Conservation (phyloP, 2,113 vertebrate genomes). For the Heteronetta atricapilla region DNA sequence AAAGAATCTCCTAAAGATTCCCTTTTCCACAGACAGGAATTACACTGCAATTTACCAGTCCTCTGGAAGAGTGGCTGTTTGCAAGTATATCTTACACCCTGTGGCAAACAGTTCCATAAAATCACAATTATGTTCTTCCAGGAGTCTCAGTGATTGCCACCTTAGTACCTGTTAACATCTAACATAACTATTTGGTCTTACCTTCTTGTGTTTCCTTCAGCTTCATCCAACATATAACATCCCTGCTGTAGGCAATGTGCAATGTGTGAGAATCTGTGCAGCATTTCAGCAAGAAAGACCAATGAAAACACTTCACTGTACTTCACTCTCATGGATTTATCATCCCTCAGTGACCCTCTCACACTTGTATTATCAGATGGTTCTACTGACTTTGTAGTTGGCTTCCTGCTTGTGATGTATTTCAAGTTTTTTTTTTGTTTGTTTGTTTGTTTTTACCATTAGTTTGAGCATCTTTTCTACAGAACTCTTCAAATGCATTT, state of each 20-base stretch:
- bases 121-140: not conserved
- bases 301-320: not conserved
- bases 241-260: not conserved
- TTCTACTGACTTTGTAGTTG: not conserved
- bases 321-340: not conserved
- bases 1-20: not conserved
- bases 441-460: not conserved
- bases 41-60: not conserved
- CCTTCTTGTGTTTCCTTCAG: not conserved
- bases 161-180: not conserved
- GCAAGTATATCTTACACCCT: accelerated
- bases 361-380: not conserved
- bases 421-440: not conserved
- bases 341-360: accelerated
- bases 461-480: not conserved
- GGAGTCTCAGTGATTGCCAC: not conserved
- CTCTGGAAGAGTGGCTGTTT: not conserved
- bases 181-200: not conserved
- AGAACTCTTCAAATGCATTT: not conserved
- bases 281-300: not conserved
- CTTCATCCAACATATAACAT: not conserved
- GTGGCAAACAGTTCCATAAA: not conserved
- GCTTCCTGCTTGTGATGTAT: not conserved
- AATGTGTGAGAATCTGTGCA: not conserved
- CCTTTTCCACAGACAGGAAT: not conserved